Evolutionary conservation across 92 coral and sea anemone species (phyloP).

Genomic region (Plumapathes pennacea): DNA sequence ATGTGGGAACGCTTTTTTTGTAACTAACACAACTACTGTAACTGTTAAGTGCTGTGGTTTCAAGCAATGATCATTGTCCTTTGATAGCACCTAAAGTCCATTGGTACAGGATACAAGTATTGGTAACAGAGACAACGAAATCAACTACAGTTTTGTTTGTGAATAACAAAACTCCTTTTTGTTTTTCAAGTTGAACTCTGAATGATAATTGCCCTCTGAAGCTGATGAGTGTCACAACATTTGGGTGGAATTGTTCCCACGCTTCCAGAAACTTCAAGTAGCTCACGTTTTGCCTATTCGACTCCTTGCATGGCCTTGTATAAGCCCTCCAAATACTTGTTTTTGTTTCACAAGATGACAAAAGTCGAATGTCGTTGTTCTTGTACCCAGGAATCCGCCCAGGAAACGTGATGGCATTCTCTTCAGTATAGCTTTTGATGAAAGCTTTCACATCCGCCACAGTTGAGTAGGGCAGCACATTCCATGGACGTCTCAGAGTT

Average conservation of each 20-base stretch:
- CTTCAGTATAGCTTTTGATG: background rate
- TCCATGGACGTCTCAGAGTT: conserved; percentile 5
- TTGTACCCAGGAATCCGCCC: conserved; percentile 2
- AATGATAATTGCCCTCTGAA: too few relatives aligned
- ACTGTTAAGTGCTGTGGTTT: too few relatives aligned
- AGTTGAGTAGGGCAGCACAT: background rate
- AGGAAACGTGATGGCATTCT: conserved; percentile 1
- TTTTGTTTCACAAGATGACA: conserved; percentile 1
- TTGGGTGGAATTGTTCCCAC: conserved; percentile 1
- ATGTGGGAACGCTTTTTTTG: too few relatives aligned
- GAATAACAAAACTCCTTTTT: too few relatives aligned
- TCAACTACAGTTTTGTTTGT: too few relatives aligned
- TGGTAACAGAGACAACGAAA: too few relatives aligned
- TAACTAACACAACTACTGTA: too few relatives aligned
- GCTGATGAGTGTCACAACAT: too few relatives aligned
- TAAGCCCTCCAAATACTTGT: background rate
- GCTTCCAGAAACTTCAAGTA: background rate
- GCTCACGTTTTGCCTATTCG: background rate
- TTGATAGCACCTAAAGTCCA: too few relatives aligned
- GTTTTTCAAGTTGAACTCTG: too few relatives aligned
- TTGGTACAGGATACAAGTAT: too few relatives aligned
- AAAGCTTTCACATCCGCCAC: background rate
- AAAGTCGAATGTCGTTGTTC: background rate
- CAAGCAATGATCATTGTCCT: too few relatives aligned
- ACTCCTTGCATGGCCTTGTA: background rate